A percentile compares a stretch with the other conserved stretches of the same genome.
phyloP scores from a whole-genome alignment of 1,140 invertebrate genomes.

The Cherax destructor region DNA sequence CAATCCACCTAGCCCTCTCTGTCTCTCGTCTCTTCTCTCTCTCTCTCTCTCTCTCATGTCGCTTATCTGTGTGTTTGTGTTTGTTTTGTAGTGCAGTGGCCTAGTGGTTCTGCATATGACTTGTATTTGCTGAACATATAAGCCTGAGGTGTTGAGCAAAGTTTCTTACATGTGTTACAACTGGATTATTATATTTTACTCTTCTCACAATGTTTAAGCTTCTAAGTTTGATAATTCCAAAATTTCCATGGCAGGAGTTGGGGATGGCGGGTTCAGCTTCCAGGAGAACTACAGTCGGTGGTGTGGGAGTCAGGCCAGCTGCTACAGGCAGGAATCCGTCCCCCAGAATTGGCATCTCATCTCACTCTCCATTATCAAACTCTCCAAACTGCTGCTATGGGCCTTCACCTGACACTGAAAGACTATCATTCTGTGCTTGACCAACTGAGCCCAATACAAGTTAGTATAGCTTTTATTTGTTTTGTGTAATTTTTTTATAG shows the following conservation, averaged over 20 bases:
- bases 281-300: constrained; percentile 64
- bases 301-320: constrained; percentile 69
- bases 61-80: too few species aligned
- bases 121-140: too few species aligned
- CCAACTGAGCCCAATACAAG: constrained; percentile 61
- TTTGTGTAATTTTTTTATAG: too few species aligned
- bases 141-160: too few species aligned
- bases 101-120: too few species aligned
- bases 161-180: too few species aligned
- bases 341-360: constrained; percentile 60
- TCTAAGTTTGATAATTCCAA: neutral
- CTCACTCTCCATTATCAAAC: constrained; percentile 62
- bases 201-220: too few species aligned
- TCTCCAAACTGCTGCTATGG: constrained; percentile 67
- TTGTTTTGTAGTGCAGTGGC: too few species aligned
- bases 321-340: constrained; percentile 49
- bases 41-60: too few species aligned
- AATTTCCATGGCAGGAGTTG: constrained; percentile 23
- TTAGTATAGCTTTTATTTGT: neutral
- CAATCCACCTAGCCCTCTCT: too few species aligned
- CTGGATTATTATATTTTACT: too few species aligned
- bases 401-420: constrained; percentile 59
- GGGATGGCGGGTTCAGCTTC: constrained; percentile 69
- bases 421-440: constrained; percentile 65
- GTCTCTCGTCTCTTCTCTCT: too few species aligned